phyloP scores from a whole-genome alignment of 92 coral and sea anemone genomes.

The Parazoanthus darwini region DNA sequence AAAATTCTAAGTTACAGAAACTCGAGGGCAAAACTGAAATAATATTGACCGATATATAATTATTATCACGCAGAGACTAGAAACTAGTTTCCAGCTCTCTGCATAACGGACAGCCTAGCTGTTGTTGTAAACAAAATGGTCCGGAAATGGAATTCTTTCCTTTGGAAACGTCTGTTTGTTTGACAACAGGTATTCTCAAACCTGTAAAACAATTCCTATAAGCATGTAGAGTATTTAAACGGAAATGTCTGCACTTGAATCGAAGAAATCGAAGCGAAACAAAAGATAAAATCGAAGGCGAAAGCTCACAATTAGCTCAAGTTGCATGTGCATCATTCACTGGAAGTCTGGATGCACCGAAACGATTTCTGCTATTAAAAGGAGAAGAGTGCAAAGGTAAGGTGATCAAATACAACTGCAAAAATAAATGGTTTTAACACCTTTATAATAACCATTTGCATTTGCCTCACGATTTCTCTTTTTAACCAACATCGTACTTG shows the following conservation, averaged over 20 bases:
- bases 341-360: neutral
- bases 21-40: neutral
- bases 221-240: neutral
- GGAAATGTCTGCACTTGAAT: neutral
- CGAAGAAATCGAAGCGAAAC: neutral
- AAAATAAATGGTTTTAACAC: too few species aligned
- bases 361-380: neutral
- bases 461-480: neutral
- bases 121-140: neutral
- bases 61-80: neutral
- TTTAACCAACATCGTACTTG: neutral
- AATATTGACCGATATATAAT: too few species aligned
- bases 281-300: neutral
- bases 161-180: neutral
- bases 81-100: constrained; percentile 13
- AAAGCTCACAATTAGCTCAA: too few species aligned
- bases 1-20: neutral
- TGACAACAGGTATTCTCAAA: constrained; percentile 27
- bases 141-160: neutral
- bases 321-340: neutral
- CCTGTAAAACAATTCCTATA: neutral
- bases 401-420: neutral
- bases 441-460: neutral
- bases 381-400: neutral
- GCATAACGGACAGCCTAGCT: constrained; percentile 2